phyloP scores from a whole-genome alignment of 2,888 invertebrate species.

The Plutella xylostella region DNA sequence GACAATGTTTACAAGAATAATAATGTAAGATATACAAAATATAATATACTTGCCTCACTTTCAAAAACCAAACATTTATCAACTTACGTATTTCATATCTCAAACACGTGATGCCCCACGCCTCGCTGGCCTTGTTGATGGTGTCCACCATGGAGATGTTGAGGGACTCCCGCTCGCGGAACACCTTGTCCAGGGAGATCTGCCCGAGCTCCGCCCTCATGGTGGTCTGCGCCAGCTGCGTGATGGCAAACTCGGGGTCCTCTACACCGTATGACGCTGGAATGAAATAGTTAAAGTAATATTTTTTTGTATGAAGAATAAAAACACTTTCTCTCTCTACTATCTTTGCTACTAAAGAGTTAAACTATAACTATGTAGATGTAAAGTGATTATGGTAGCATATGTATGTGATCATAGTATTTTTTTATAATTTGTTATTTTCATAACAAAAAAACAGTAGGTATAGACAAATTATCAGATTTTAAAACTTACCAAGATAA shows the following conservation, averaged over 20 bases:
- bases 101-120: constrained; percentile 98
- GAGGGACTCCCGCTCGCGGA: constrained; percentile 94
- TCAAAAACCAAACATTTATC: not conserved
- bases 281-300: constrained; percentile 21
- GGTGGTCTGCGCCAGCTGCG: constrained; percentile 98
- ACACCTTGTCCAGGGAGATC: constrained; percentile 96
- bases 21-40: no score
- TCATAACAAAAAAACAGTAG: no score
- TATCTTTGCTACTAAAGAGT: no score
- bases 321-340: no score
- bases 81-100: constrained; percentile 73
- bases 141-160: constrained; percentile 96
- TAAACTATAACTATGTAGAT: no score
- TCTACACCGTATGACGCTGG: constrained; percentile 96
- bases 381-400: no score
- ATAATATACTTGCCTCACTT: no score
- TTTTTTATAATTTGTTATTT: no score
- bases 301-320: no score
- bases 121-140: constrained; percentile 97
- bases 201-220: constrained; percentile 99
- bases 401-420: no score
- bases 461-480: no score
- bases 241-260: constrained; percentile 99
- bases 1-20: no score
- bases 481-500: constrained; percentile 78